phyloP scores from a whole-genome alignment of 2,797 vertebrate genomes.

The Scyliorhinus canicula region DNA sequence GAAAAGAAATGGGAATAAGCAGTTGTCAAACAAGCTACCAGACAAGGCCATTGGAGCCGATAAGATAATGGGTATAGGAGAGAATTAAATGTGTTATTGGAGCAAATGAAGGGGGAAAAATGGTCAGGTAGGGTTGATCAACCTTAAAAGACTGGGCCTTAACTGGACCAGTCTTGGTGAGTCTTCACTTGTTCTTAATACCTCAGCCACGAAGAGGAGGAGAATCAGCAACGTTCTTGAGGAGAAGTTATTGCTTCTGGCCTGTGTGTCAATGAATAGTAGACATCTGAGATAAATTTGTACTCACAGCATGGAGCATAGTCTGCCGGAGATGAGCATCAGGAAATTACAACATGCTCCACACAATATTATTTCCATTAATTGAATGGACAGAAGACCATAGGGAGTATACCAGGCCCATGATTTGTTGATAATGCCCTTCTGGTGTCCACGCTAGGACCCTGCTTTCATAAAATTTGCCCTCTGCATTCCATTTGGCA shows the following conservation, averaged over 20 bases:
- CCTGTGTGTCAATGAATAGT: neutral
- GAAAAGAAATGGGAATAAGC: no score
- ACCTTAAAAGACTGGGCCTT: neutral
- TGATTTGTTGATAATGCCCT: neutral
- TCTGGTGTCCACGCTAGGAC: neutral
- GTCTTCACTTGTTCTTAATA: neutral
- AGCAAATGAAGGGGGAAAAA: neutral
- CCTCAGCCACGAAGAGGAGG: neutral
- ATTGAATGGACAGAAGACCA: neutral
- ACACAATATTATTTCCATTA: neutral
- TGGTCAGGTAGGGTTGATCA: neutral
- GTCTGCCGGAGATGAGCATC: conserved; percentile 20
- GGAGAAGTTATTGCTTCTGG: conserved; percentile 1
- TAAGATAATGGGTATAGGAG: neutral
- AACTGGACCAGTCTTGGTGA: neutral
- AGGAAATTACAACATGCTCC: neutral
- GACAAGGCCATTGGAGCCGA: neutral
- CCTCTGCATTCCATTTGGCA: conserved; percentile 26
- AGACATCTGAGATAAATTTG: conserved; percentile 10
- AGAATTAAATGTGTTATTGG: neutral
- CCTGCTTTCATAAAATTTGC: neutral
- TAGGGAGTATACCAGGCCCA: neutral
- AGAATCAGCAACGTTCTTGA: neutral
- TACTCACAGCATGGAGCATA: neutral
- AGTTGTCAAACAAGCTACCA: neutral